Evolutionary conservation across 2,113 vertebrate genomes (phyloP), one percentile per base, ranked within the genome.

Genomic region (Lasiurus cinereus): DNA sequence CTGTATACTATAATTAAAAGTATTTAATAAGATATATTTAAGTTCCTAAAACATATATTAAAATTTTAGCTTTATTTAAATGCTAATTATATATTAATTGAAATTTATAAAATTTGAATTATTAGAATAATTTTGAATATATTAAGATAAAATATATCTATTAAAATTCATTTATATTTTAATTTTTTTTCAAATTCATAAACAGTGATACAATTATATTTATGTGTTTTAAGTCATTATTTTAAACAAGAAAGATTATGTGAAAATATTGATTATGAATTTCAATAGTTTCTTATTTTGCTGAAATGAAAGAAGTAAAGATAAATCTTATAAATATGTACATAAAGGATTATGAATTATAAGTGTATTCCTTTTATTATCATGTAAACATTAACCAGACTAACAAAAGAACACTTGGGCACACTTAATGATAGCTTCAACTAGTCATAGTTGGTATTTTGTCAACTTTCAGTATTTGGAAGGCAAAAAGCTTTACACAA

Each of bases 31-130:
- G 3, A 19, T 67, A 46, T 46, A 54, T 72, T 69, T 31, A 59
- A 29, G 36, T 4, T 72, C 62, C 36, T 5, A 31, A 83, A 90
- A 79, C 88, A 72, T 11, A n/a, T 50, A 69, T 31, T 83, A 73
- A 54, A 90, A 90, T 88, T 87, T 88, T 39, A 39, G 14, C 5
- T 78, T 93, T 46, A 72, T 52, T 88, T 78, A 95, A 82, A 43
- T 69, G 5, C 29, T 88, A 6, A 21, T 14, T 87, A 31, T 10
- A 16, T 27, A 50, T 46, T 83, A 83, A 66, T 59, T 70, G 36
- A 13, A 66, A 84, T 43, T 73, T 74, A 0, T 54, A 94, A 48
- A 94, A 50, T 16, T 52, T 89, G 19, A 72, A 70, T 10, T 91
- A 21, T 56, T 84, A 50, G 27, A 54, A 91, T 27, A 52, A 67